Evolutionary conservation across 2,888 invertebrate species (phyloP), one percentile per base, ranked within the genome.

Genomic region (Monoplex corrugatus): DNA sequence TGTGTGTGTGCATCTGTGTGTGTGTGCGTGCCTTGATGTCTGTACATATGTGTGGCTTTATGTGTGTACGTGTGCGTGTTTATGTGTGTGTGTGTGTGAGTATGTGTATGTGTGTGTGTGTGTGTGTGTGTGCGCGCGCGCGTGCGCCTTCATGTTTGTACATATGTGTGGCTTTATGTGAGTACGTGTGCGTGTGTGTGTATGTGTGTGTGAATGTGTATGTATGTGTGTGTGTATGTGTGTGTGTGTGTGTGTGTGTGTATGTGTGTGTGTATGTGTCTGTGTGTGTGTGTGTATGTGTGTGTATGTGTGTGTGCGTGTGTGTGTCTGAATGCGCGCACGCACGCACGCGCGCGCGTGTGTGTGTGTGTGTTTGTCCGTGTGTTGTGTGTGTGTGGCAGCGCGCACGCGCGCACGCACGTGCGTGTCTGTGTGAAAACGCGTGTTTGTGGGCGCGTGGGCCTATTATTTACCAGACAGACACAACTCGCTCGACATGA

Each of bases 271-370:
- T 35, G 68, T 68, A 28, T 68, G 68, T 68, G 68, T 68, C 16
- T 68, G 68, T 68, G 68, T 68, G 68, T n/a, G 68, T 68, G 68
- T 68, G 68, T n/a, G 68, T 68, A 28, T 28, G 68, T 68, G 68
- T n/a, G 68, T 68, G 68, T 68, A 28, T 68, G 68, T 28, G 68
- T 35, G 75, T 75, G 75, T 75, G 75, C 35, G 75, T 3, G 75
- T 16, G 75, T 3, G 40, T 75, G 75, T 3, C 35, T 16, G 75
- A 0, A 0, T 63, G 63, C 63, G 28, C 63, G 23, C 63, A 63
- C 63, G 23, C 63, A 63, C 63, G 23, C 63, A 23, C 63, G 23
- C 23, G 63, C 63, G 28, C 63, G 23, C 63, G 28, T 28, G 10
- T 28, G 28, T 63, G 63, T 23, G 23, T 28, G 63, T 23, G 63